Evolutionary conservation across 2,797 vertebrate genomes (phyloP), one percentile per base, ranked within the genome.

Genomic region (Tragopan temminckii): DNA sequence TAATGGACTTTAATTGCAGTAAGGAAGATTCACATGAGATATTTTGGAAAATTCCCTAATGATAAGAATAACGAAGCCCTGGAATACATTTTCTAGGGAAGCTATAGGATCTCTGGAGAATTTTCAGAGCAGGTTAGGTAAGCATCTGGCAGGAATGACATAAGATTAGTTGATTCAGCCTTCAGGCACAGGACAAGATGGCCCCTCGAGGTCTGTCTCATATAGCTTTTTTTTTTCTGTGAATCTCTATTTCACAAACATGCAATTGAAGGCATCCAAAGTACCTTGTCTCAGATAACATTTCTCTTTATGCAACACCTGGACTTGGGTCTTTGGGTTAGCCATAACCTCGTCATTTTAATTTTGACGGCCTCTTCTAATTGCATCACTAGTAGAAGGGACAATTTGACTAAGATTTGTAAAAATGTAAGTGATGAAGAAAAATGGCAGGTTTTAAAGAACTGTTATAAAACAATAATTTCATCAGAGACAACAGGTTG

Each of bases 111-210:
- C 79, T 77, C 75, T 74, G 29, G 81, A 77, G 68, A 42, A 64
- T 87, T 83, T 85, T 83, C 80, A 69, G 38, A 83, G 35, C 20
- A 46, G 14, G 11, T 66, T 92, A 89, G 38, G 48, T 78, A 86
- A 90, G 9, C 64, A 87, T 85, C 66, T 85, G 79, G 20, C 66
- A 89, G n/a, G n/a, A 91, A 80, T 88, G 72, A 85, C 50, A 63
- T 29, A 50, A 68, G 21, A 31, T 88, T 78, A 85, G 48, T 46
- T 71, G 74, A 75, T 69, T 88, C 57, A 85, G 63, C 55, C 67
- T 45, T 57, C 31, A 94, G 57, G 45, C 64, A 80, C 48, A 74
- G 52, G 20, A 80, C 50, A 62, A 88, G 45, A 89, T 66, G 50
- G 87, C 19, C n/a, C 24, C 75, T 80, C 38, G 9, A 71, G 24